These are phyloP conservation scores for Python bivittatus DNA, from an alignment of 2,113 vertebrate species.

Conservation along the genomic window DNA sequence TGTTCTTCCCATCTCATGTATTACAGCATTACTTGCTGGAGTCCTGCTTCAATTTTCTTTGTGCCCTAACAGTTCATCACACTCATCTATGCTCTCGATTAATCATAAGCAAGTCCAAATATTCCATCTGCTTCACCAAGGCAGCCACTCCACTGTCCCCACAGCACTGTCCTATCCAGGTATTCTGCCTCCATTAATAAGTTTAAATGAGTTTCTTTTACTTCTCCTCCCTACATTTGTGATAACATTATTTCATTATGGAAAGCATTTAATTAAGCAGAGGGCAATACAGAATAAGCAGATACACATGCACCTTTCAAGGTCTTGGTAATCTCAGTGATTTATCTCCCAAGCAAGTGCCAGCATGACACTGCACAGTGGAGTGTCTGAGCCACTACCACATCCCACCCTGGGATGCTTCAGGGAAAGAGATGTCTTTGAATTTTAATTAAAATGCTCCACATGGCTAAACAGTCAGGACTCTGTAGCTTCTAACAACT, in stretches of 20 bases:
- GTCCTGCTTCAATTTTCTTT: neutral
- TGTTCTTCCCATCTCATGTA: neutral
- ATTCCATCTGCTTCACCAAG: neutral
- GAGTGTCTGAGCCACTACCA: conserved; percentile 1
- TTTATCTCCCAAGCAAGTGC: conserved; percentile 29
- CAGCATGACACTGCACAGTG: neutral
- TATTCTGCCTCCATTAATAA: conserved; percentile 11
- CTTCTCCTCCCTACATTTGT: conserved; percentile 19
- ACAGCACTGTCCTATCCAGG: conserved; percentile 3
- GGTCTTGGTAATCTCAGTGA: conserved; percentile 6
- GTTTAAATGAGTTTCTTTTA: conserved; percentile 6
- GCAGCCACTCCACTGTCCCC: neutral
- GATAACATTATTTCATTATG: conserved; percentile 38
- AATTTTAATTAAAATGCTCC: conserved; percentile 28
- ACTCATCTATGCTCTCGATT: neutral
- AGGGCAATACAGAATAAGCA: conserved; percentile 12
- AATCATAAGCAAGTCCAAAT: neutral
- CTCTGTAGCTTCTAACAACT: neutral
- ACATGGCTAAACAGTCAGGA: conserved; percentile 12
- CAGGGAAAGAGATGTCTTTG: conserved; percentile 7
- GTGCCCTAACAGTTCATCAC: neutral
- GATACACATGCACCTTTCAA: neutral
- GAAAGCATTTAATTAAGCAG: conserved; percentile 34
- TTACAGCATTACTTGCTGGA: neutral
- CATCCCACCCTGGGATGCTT: neutral